These are phyloP conservation scores for Sibirionetta formosa DNA, from an alignment of 2,797 vertebrate species.

Conservation along the genomic window DNA sequence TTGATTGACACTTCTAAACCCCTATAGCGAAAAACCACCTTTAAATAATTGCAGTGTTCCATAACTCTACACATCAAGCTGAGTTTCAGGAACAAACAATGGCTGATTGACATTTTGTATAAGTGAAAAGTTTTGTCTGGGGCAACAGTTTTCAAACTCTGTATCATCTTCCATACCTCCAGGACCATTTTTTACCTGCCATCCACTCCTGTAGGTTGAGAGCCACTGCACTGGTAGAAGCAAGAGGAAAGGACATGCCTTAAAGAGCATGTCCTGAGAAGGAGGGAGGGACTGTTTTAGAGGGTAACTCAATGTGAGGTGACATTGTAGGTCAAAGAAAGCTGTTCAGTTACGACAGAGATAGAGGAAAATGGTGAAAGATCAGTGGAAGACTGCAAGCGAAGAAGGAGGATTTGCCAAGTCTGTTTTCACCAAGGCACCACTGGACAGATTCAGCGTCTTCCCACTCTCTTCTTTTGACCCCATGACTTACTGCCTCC, in stretches of 20 bases:
- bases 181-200: not conserved
- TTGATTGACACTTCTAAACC: not conserved
- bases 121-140: not conserved
- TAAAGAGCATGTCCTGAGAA: accelerated
- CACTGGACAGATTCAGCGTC: not conserved
- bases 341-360: not conserved
- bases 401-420: not conserved
- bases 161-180: not conserved
- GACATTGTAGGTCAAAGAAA: not conserved
- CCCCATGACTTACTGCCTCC: not conserved
- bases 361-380: not conserved
- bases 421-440: not conserved
- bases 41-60: not conserved
- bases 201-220: not conserved
- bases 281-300: not conserved
- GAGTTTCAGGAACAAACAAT: not conserved
- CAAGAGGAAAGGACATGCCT: not conserved
- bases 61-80: not conserved
- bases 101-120: not conserved
- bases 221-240: not conserved
- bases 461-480: not conserved
- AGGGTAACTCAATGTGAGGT: not conserved
- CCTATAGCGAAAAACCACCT: not conserved
- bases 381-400: not conserved
- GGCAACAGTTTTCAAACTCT: not conserved